Base-by-base conservation (phyloP, 2,113 vertebrate species). In the Stercorarius parasiticus region DNA sequence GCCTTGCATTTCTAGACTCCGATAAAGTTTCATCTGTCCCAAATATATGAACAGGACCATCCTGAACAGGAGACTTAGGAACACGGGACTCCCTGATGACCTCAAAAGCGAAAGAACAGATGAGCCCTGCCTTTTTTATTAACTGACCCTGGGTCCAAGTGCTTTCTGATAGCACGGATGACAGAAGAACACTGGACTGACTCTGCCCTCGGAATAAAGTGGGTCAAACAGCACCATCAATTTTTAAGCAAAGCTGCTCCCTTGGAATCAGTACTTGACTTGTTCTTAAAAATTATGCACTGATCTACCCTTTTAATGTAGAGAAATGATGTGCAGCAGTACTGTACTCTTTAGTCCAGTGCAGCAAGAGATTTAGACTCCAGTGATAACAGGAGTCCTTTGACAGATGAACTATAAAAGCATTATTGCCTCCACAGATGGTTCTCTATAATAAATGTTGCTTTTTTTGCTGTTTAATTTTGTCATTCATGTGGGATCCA, bases 221-320 rank as follows among this genome's bases (percentile, higher is more conserved):
- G 45, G 25, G 59, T 88, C 74, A 90, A 59, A 45, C 6, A 83
- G 15, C 47, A 91, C 43, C 47, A 95, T 81, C 40, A 83, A 47
- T 87, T 95, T 86, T 92, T 84, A 86, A 94, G 45, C 40, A 76
- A 86, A 86, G 40, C 50, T 81, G 50, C 55, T 92, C 62, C 72
- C 36, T 61, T 70, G 30, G 55, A 93, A 73, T 91, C 42, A 61
- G 56, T 49, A 59, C 17, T 74, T 56, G 47, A 53, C 9, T 66
- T 87, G 20, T 45, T 85, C 82, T 86, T 84, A 40, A 95, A 86
- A 84, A 82, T 5, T 82, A 17, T 85, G 64, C 80, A 56, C 23
- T 86, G 32, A 64, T 84, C 20, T 84, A n/a, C 25, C 19, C 21
- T 86, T 84, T 89, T 50, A 93, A 89, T 76, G 32, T 27, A 82